phyloP scores from a whole-genome alignment of 2,888 invertebrate genomes.

The Argyresthia albistria region DNA sequence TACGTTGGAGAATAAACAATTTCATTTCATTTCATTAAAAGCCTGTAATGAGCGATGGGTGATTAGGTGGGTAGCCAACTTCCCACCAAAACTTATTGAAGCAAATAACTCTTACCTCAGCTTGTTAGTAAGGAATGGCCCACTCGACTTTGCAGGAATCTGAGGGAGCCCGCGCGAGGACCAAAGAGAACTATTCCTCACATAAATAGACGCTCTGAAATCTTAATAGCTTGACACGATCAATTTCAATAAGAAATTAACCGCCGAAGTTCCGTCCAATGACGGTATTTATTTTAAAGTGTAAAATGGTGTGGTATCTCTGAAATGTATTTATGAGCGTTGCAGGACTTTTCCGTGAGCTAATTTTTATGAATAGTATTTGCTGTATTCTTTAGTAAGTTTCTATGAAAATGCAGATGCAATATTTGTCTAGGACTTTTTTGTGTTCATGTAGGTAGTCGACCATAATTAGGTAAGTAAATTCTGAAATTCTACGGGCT shows the following conservation, averaged over 20 bases:
- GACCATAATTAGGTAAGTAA: no score
- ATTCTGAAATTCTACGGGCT: no score
- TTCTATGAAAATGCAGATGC: neutral
- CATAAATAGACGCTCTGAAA: neutral
- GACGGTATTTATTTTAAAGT: no score
- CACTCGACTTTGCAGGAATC: neutral
- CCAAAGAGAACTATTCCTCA: neutral
- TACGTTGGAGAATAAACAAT: no score
- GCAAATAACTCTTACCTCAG: neutral
- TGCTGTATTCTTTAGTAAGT: neutral
- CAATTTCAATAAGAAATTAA: neutral
- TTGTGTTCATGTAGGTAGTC: no score
- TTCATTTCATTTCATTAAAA: no score
- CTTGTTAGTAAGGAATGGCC: neutral
- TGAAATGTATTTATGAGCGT: neutral
- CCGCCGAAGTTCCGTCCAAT: neutral
- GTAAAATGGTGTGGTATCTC: neutral
- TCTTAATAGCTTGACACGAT: neutral
- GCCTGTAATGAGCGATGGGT: no score
- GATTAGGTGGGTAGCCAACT: neutral
- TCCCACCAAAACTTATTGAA: neutral
- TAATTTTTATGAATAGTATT: neutral
- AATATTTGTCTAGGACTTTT: neutral
- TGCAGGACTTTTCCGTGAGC: neutral
- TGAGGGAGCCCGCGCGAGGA: neutral